These are phyloP conservation scores for Dasypolia templi DNA, from an alignment of 2,888 invertebrate species.

Conservation along the genomic window DNA sequence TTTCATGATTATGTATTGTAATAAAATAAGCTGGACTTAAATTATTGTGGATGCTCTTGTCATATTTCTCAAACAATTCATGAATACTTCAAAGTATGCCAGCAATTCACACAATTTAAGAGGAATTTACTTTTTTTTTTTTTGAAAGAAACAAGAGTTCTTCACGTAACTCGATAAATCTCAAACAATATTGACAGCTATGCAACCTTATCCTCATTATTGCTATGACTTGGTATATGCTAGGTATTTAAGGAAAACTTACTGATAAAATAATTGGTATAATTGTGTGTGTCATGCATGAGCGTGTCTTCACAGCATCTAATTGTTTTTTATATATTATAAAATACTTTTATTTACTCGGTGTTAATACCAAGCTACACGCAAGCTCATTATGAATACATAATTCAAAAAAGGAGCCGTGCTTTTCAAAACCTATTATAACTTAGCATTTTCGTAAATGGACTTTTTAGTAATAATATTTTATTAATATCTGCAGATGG, in stretches of 20 bases:
- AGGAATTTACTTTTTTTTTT: background rate
- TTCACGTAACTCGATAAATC: background rate
- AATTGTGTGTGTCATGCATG: background rate
- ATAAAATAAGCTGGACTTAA: background rate
- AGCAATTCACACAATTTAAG: background rate
- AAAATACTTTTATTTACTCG: background rate
- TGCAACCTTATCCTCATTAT: conserved; percentile 3
- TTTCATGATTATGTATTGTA: conserved; percentile 2
- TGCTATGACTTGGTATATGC: background rate
- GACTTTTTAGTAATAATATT: background rate
- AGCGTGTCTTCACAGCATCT: background rate
- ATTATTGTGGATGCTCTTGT: background rate
- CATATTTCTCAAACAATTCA: background rate
- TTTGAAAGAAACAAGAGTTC: conserved; percentile 1
- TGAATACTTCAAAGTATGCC: background rate
- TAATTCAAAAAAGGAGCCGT: background rate
- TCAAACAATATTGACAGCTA: background rate
- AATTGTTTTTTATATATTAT: background rate
- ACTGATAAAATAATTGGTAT: background rate
- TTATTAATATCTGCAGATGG: background rate
- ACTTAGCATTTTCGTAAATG: background rate
- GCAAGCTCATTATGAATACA: conserved; percentile 13
- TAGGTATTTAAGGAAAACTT: conserved; percentile 7
- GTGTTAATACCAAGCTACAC: background rate
- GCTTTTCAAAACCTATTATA: background rate